Conservation (phyloP, 2,888 invertebrate genomes). For the Ectemnius lituratus region DNA sequence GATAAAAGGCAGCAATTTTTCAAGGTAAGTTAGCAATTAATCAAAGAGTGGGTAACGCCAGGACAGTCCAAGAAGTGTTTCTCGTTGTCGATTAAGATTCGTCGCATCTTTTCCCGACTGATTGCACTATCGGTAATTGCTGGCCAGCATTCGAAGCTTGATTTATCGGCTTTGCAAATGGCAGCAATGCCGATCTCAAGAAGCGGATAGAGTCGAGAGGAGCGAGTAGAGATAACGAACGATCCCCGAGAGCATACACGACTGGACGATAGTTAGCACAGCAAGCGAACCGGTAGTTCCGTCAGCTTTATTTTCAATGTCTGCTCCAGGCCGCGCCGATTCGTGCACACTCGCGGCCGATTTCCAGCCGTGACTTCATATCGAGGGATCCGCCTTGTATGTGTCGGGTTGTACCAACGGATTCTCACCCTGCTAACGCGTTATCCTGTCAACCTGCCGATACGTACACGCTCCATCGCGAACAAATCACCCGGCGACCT, state of each 20-base stretch:
- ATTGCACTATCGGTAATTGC: too few species aligned
- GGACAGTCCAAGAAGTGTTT: too few species aligned
- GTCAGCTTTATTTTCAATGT: constrained; percentile 59
- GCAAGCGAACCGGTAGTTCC: constrained; percentile 27
- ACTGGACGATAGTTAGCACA: constrained; percentile 20
- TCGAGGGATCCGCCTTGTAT: background rate
- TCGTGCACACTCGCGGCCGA: background rate
- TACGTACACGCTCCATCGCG: constrained; percentile 1
- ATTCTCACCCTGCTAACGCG: background rate
- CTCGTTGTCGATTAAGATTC: too few species aligned
- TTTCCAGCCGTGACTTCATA: constrained; percentile 52
- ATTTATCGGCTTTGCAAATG: constrained; percentile 11
- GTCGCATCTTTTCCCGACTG: too few species aligned
- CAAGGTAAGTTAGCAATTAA: too few species aligned
- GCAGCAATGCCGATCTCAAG: background rate
- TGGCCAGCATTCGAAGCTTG: too few species aligned
- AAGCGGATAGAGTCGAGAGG: too few species aligned
- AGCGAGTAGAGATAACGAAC: constrained; percentile 1
- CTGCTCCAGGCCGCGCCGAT: constrained; percentile 8
- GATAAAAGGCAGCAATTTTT: too few species aligned
- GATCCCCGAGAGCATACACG: constrained; percentile 19
- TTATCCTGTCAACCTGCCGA: constrained; percentile 23
- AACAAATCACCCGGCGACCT: constrained; percentile 28
- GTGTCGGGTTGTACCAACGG: too few species aligned
- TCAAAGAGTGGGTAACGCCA: too few species aligned